These are phyloP conservation scores for Netelia virgata DNA, from an alignment of 2,888 invertebrate genomes.

Conservation along the genomic window DNA sequence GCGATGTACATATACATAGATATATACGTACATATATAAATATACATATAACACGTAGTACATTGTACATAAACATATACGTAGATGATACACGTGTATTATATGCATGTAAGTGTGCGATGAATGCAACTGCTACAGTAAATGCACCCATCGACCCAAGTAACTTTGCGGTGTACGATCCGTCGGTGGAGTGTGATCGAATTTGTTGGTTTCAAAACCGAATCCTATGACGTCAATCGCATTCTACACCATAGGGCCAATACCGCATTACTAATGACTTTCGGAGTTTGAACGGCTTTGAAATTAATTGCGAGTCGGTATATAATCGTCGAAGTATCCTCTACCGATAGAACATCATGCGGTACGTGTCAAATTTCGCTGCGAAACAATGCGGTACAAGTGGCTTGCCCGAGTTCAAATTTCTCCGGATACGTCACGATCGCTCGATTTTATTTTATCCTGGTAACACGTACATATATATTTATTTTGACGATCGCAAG, in stretches of 20 bases:
- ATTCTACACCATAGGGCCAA: constrained; percentile 12
- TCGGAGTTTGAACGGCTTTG: constrained; percentile 1
- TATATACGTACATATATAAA: constrained; percentile 14
- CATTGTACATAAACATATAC: too few relatives aligned
- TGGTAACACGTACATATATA: constrained; percentile 1
- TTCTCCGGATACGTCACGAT: constrained; percentile 8
- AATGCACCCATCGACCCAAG: constrained; percentile 28
- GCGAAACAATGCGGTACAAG: background rate
- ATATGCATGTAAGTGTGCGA: background rate
- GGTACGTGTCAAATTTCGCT: background rate
- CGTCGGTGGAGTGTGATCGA: constrained; percentile 19
- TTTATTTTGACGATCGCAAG: constrained; percentile 25
- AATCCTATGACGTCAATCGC: constrained; percentile 40
- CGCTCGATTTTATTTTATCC: constrained; percentile 5
- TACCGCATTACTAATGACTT: constrained; percentile 5
- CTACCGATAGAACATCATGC: background rate
- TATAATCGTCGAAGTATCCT: background rate
- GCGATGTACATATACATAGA: constrained; percentile 1
- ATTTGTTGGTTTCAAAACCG: constrained; percentile 44
- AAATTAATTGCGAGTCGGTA: constrained; percentile 6
- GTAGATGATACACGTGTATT: too few relatives aligned
- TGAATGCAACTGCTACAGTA: constrained; percentile 3
- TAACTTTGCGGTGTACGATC: constrained; percentile 34
- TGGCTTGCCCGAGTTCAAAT: background rate
- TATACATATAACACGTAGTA: constrained; percentile 23